Evolutionary conservation across 2,888 invertebrate species (phyloP).

Genomic region (Cryptocephalus primarius): DNA sequence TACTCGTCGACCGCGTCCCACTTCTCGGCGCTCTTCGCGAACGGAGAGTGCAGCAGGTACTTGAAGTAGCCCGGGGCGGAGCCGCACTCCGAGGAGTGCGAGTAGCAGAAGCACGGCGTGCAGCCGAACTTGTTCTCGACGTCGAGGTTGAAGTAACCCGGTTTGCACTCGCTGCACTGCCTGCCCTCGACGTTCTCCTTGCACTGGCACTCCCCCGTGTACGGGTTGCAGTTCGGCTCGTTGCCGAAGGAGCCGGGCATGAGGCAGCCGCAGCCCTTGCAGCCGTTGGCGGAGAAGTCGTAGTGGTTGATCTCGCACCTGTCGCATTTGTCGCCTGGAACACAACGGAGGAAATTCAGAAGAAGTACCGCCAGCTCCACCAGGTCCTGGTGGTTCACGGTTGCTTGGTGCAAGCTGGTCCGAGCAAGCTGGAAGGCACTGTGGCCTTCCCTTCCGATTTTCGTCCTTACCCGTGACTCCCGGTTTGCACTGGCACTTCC

Average conservation of each 20-base stretch:
- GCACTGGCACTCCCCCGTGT: conserved; percentile 69
- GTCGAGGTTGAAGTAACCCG: conserved; percentile 85
- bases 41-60: conserved; percentile 63
- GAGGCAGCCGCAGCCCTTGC: conserved; percentile 86
- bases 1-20: conserved; percentile 66
- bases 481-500: conserved; percentile 91
- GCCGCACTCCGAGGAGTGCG: conserved; percentile 88
- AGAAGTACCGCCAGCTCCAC: no score
- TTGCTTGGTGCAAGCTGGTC: no score
- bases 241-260: conserved; percentile 74
- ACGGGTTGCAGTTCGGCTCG: conserved; percentile 71
- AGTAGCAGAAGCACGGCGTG: conserved; percentile 97
- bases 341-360: no score
- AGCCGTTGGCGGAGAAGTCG: conserved; percentile 83
- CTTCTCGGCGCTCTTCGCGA: conserved; percentile 75
- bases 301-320: conserved; percentile 70
- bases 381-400: no score
- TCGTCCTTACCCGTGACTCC: conserved; percentile 55
- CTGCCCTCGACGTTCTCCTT: conserved; percentile 94
- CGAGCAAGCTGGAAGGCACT: no score
- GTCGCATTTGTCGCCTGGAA: conserved; percentile 69
- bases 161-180: conserved; percentile 89
- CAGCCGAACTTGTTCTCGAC: conserved; percentile 86
- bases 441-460: no score
- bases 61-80: conserved; percentile 47